phyloP scores from a whole-genome alignment of 2,113 vertebrate species.

The Rattus rattus region DNA sequence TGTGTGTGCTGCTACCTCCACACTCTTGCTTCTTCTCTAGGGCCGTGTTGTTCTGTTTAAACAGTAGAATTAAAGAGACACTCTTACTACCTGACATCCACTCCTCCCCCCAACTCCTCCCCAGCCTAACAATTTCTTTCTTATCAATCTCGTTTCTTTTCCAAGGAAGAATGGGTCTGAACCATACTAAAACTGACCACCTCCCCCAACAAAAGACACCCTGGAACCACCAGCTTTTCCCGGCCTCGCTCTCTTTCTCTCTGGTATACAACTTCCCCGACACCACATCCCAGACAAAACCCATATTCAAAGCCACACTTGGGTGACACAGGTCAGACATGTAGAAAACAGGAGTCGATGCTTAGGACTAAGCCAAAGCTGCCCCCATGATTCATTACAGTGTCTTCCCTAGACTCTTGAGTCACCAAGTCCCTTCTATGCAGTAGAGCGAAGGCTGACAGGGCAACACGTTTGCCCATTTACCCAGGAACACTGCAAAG shows the following conservation, averaged over 20 bases:
- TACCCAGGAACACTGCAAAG: neutral
- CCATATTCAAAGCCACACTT: neutral
- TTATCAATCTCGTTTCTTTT: neutral
- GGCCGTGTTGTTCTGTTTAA: neutral
- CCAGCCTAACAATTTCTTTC: neutral
- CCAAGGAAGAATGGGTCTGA: neutral
- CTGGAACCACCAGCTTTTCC: neutral
- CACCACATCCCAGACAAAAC: neutral
- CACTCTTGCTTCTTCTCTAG: neutral
- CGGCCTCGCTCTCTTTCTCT: neutral
- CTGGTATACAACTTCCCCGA: neutral
- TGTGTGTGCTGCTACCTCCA: neutral
- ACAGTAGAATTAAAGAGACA: neutral
- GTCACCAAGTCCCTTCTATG: neutral
- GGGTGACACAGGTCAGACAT: neutral
- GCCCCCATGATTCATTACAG: neutral
- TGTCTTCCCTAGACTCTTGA: neutral
- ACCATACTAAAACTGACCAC: neutral
- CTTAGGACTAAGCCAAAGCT: neutral
- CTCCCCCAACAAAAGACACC: neutral
- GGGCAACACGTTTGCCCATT: neutral
- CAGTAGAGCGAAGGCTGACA: neutral
- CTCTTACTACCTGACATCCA: neutral
- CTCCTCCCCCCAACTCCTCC: neutral
- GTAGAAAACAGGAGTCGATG: neutral